These are phyloP conservation scores for Solen grandis DNA, from an alignment of 1,140 invertebrate genomes.

Conservation along the genomic window DNA sequence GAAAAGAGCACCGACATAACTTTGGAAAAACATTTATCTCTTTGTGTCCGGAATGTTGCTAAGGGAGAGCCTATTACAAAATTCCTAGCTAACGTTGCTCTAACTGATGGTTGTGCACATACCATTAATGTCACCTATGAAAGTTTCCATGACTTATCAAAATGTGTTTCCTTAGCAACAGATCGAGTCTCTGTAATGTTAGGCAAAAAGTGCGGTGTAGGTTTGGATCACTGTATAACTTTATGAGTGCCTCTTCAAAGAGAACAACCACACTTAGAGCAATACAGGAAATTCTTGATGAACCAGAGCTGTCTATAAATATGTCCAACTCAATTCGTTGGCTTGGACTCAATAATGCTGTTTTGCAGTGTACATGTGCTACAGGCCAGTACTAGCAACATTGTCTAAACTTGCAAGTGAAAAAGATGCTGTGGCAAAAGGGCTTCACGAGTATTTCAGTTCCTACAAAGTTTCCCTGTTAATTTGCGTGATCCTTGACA, in stretches of 20 bases:
- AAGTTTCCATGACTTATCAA: neutral
- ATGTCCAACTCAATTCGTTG: conserved; percentile 10
- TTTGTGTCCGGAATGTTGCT: conserved; percentile 4
- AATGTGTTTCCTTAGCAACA: conserved; percentile 2
- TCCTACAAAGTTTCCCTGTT: neutral
- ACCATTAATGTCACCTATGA: neutral
- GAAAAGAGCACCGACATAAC: conserved; percentile 29
- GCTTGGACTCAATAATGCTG: conserved; percentile 13
- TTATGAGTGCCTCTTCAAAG: conserved; percentile 23
- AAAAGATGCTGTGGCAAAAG: neutral
- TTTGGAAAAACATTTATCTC: conserved; percentile 1
- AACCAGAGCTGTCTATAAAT: conserved; percentile 12
- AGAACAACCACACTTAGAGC: neutral
- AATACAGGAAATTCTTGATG: no score
- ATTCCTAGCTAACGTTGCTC: no score
- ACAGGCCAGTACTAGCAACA: neutral
- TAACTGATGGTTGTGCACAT: no score
- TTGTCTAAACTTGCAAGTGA: neutral
- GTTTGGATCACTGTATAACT: conserved; percentile 34
- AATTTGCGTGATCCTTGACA: neutral
- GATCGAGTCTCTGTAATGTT: conserved; percentile 15
- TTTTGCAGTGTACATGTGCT: neutral
- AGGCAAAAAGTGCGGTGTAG: neutral
- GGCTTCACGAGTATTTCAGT: neutral
- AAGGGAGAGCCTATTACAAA: conserved; percentile 12